Base-by-base conservation (phyloP, 1,140 invertebrate genomes). In the Drosophila paulistorum region DNA sequence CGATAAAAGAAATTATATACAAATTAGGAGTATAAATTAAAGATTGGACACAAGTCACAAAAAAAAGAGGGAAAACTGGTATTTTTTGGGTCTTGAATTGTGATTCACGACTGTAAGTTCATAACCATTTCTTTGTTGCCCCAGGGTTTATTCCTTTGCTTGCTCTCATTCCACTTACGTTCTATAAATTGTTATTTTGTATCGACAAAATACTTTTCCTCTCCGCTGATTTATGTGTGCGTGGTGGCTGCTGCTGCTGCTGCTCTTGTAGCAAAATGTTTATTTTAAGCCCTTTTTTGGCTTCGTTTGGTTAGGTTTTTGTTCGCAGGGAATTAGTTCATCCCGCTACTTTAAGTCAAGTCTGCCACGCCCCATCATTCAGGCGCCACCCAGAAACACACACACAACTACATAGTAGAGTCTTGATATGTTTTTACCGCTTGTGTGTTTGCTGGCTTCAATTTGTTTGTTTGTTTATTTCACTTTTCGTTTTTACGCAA, bases 381-480 rank as follows among this genome's bases (percentile, higher is more conserved):
- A 71, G 70, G 70, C 33, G 51, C 66, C 69, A 74, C 55, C 64
- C 20, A 64, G 39, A 72, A 59, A 68, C 66, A 66, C 30, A 57
- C 60, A 39, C n/a, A 23, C n/a, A 48, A n/a, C 3, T 42, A 45
- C 42, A 45, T 45, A 45, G 42, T 7, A 14, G 9, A 51, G 45
- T 51, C 45, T 51, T 20, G 17, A 51, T 51, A 51, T 51, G 45
- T 51, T 51, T 51, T 51, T 51, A 9, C 17, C 65, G 37, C 33
- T 78, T 68, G 73, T 77, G 45, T 51, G 45, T 84, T 77, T 84
- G 77, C 71, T 78, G 82, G 70, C 73, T 85, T 85, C 76, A 79
- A 85, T 81, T 86, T 87, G 79, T 85, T 85, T 86, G 79, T 85
- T 85, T 85, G 82, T 82, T 86, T 87, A 86, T 85, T 84, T 84